A percentile compares a stretch with the other conserved stretches of the same genome.
phyloP scores from a whole-genome alignment of 30 jellyfish, hydroid and myxozoan species.

The Nemopilema nomurai region DNA sequence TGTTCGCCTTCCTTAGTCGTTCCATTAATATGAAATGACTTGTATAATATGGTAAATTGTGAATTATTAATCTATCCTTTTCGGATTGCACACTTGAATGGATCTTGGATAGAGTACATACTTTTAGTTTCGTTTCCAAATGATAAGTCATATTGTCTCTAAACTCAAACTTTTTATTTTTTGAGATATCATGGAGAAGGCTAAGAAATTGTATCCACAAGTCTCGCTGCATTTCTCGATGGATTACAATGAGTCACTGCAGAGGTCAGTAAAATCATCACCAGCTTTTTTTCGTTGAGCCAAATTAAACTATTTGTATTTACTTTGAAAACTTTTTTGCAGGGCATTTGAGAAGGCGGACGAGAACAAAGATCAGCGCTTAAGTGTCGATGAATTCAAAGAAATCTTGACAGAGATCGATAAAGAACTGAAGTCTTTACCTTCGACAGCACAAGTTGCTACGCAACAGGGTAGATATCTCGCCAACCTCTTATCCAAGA shows the following conservation, averaged over 20 bases:
- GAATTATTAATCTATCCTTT: too few species aligned
- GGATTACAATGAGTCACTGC: conserved; percentile 42
- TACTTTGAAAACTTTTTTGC: neutral
- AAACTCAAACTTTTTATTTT: neutral
- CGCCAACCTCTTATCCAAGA: conserved; percentile 59
- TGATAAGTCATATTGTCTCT: too few species aligned
- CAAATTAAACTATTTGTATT: too few species aligned
- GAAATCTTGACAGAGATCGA: conserved; percentile 56
- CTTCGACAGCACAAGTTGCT: conserved; percentile 96
- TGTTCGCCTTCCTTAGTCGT: neutral
- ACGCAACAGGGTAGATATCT: conserved; percentile 84
- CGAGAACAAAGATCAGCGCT: conserved; percentile 40
- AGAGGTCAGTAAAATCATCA: conserved; percentile 18
- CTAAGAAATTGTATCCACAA: conserved; percentile 69
- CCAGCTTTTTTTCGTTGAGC: neutral
- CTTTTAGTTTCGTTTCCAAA: too few species aligned
- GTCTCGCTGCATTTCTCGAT: conserved; percentile 50
- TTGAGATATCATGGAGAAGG: conserved; percentile 69
- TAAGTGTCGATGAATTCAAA: conserved; percentile 64
- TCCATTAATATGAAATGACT: too few species aligned
- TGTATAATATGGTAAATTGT: too few species aligned
- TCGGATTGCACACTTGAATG: too few species aligned
- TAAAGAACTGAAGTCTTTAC: conserved; percentile 53
- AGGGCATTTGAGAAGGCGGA: conserved; percentile 64
- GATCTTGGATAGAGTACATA: too few species aligned